Evolutionary conservation across 2,113 vertebrate species (phyloP).

Genomic region (Laterallus jamaicensis): DNA sequence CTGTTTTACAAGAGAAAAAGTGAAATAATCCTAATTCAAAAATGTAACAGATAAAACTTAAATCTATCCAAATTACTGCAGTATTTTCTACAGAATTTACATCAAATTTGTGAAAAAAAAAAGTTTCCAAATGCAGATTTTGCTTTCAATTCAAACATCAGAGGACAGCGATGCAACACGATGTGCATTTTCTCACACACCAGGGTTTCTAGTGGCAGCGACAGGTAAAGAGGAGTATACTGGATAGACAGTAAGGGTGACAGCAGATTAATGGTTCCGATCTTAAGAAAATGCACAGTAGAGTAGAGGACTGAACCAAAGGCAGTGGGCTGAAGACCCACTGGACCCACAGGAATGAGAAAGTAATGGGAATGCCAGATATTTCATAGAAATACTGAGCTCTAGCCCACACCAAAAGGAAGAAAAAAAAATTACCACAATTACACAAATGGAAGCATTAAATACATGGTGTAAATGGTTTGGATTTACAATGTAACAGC

Average conservation of each 20-base stretch:
- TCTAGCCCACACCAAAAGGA: neutral
- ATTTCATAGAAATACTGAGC: neutral
- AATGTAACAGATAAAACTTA: neutral
- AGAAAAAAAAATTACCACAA: neutral
- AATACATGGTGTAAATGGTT: neutral
- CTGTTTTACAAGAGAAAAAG: neutral
- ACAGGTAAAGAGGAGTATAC: neutral
- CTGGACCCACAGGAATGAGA: neutral
- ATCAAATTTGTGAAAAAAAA: neutral
- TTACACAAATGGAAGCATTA: neutral
- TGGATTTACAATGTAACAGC: neutral
- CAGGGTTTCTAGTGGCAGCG: neutral
- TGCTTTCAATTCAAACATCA: neutral
- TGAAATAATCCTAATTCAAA: neutral
- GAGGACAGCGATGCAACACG: neutral
- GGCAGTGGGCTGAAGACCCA: neutral
- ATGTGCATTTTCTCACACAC: neutral
- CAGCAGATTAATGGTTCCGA: neutral
- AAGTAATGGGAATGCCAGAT: neutral
- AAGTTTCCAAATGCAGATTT: neutral
- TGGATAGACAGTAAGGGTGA: neutral
- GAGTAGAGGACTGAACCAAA: neutral
- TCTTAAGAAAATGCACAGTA: neutral
- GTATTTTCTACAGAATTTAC: neutral
- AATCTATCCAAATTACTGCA: neutral